phyloP scores from a whole-genome alignment of 2,888 invertebrate species.

The Lacanobia oleracea region DNA sequence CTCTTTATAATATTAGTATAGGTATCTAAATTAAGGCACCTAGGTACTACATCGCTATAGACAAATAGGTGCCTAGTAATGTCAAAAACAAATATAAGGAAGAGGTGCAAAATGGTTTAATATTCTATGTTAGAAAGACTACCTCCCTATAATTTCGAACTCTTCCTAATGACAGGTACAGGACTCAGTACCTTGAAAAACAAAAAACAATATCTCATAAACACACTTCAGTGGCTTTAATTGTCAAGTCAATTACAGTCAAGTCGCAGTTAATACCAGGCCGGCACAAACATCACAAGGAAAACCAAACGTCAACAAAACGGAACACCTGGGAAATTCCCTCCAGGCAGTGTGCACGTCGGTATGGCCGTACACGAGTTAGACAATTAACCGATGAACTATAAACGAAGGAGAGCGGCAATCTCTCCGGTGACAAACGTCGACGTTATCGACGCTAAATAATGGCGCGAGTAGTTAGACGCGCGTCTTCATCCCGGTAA shows the following conservation, averaged over 20 bases:
- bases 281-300: slow-evolving; percentile 32
- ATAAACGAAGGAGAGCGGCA: slow-evolving; percentile 87
- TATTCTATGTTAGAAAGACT: not conserved
- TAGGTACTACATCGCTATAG: too few species aligned
- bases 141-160: not conserved
- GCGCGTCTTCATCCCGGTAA: slow-evolving; percentile 90
- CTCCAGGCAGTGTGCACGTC: slow-evolving; percentile 55
- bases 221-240: slow-evolving; percentile 33
- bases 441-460: slow-evolving; percentile 88
- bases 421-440: slow-evolving; percentile 88
- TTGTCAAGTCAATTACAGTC: slow-evolving; percentile 52
- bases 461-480: slow-evolving; percentile 89
- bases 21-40: too few species aligned
- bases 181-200: slow-evolving; percentile 3
- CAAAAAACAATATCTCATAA: slow-evolving; percentile 24
- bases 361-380: slow-evolving; percentile 47
- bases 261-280: slow-evolving; percentile 48
- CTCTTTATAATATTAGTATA: too few species aligned
- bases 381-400: slow-evolving; percentile 84
- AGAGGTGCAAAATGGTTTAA: too few species aligned
- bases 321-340: slow-evolving; percentile 66
- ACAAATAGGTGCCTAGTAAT: too few species aligned
- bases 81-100: not conserved
- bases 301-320: slow-evolving; percentile 38
- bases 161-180: not conserved